Evolutionary conservation across 2,797 vertebrate species (phyloP), one percentile per base, ranked within the genome.

Genomic region (Catostomus latipinnis): DNA sequence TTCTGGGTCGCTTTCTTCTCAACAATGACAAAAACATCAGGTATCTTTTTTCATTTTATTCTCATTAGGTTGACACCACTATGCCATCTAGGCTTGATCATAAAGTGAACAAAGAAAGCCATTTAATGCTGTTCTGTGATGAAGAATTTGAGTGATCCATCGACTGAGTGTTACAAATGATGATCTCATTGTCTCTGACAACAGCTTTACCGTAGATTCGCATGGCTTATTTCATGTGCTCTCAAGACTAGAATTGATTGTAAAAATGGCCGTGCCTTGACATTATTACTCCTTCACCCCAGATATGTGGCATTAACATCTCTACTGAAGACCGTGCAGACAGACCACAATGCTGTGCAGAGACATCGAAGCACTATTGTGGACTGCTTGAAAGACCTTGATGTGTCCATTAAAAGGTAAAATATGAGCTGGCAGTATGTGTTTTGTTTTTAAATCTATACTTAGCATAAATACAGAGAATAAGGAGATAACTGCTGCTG

Each of bases 1-100:
- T 99, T 88, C 92, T 99, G 78, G 98, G 98, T 81, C 96, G 98
- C 84, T 99, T 99, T 93, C 95, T 99, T 89, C 89, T 99, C 87
- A 99, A 99, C 93, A 99, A 99, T 79, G 98, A 99, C 92, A 98
- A 98, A 94, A 98, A 98, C 90, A 98, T 98, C 92, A 95, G 97
- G 96, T 96, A 90, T 91, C 88, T 66, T 53, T 77, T 71, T 77
- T 2, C 52, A 5, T 68, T 16, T 8, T n/a, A 81, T 61, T 11
- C 53, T 52, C 34, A 34, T 3, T 34, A 34, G 34, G 7, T 80
- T 83, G 3, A 6, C 53, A 0, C 8, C 8, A 72, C 11, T 14
- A 50, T 62, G n/a, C 52, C 6, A 6, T 62, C 69, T 1, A 62
- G 6, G 18, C 11, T 13, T 54, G 14, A 6, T n/a, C 11, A 34